These are phyloP conservation scores for Carollia perspicillata DNA, from an alignment of 2,113 vertebrate species.

Conservation along the genomic window DNA sequence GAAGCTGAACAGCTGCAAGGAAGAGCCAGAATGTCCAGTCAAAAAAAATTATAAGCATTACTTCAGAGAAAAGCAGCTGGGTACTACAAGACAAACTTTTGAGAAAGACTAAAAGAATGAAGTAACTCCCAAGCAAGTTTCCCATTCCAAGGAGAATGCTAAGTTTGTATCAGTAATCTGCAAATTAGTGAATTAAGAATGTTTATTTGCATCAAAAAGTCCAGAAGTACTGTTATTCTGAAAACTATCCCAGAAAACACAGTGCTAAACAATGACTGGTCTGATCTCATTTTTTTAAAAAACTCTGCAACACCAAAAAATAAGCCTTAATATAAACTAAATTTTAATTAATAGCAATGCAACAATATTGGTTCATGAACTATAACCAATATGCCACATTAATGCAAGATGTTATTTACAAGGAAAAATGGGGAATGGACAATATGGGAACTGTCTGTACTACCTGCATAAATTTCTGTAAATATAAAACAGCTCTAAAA, in stretches of 20 bases:
- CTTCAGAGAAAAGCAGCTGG: slow-evolving; percentile 91
- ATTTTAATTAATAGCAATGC: not conserved
- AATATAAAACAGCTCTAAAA: slow-evolving; percentile 24
- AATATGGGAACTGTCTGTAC: not conserved
- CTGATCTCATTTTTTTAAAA: not conserved
- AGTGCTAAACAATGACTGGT: not conserved
- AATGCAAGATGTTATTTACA: not conserved
- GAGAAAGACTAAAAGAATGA: slow-evolving; percentile 85
- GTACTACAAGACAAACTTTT: slow-evolving; percentile 87
- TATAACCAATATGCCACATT: not conserved
- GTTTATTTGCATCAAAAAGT: not conserved
- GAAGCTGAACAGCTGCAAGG: slow-evolving; percentile 81
- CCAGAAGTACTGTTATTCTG: not conserved
- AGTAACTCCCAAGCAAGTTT: slow-evolving; percentile 54
- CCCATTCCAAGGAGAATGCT: not conserved
- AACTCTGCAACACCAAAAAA: not conserved
- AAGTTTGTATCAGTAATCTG: not conserved
- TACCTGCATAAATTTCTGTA: not conserved
- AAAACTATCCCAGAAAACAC: not conserved
- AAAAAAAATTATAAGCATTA: slow-evolving; percentile 89
- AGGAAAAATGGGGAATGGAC: not conserved
- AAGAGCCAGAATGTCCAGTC: slow-evolving; percentile 85
- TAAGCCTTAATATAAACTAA: not conserved
- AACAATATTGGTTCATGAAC: not conserved
- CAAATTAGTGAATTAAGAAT: not conserved